Base-by-base conservation (phyloP, 2,888 invertebrate species). In the Schrankia costaestrigalis region DNA sequence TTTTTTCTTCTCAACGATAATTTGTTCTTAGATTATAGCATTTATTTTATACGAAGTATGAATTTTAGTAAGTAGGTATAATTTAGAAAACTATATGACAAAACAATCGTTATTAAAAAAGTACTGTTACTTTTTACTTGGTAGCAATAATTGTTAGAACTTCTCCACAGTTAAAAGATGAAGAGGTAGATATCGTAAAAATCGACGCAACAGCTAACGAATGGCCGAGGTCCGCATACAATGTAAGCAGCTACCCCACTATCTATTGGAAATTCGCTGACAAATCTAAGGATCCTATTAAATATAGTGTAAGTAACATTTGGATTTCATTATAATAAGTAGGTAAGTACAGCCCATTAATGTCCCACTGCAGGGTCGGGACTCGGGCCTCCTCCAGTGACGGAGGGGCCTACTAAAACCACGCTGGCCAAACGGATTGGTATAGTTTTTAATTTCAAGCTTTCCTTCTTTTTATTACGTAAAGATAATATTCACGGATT, bases 181-280 rank as follows among this genome's bases (percentile, higher is more conserved):
- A 97, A 84, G 90, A 93, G 41, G 92, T 97, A 10, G 91, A 90
- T 28, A 95, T 98, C 65, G 96, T 95, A 0, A 97, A 97, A 74
- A 94, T 97, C 91, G 97, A 98, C 77, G 97, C 97, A 10, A 96
- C 97, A 8, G 94, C 94, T 30, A 98, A 97, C 72, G 97, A 97
- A 85, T 96, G 97, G 25, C 95, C 96, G 32, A 76, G 91, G 30
- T 71, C 82, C 15, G 60, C 64, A 46, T 97, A 90, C 77, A 93
- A 96, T 64, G 97, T 97, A 2, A 89, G 91, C 53, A 97, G 97
- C 14, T 97, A 96, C 91, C 97, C 97, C 30, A 97, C 97, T 0
- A 82, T 98, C 9, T 97, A 90, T 89, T 98, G 95, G 95, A 89
- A 92, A 34, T 93, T 96, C 3, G 96, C 95, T 71, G 91, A 93